phyloP scores from a whole-genome alignment of 2,797 vertebrate species.

The Esox masquinongy region DNA sequence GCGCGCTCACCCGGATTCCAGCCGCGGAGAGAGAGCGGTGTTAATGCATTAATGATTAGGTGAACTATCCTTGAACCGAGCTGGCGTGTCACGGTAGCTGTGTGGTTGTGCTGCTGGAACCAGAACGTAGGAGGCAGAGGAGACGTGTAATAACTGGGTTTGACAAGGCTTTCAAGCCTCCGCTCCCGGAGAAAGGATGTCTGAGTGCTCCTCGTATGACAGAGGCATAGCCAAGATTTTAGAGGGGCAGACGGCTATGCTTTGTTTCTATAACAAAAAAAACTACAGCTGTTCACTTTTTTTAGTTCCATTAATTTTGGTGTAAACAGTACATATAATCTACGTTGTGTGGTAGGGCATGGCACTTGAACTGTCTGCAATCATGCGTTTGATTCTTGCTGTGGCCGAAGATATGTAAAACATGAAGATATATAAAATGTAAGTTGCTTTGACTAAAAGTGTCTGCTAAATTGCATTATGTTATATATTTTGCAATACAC shows the following conservation, averaged over 20 bases:
- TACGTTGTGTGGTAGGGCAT: background rate
- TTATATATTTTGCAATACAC: background rate
- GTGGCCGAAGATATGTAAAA: background rate
- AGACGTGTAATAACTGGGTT: slow-evolving; percentile 59
- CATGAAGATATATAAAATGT: no score
- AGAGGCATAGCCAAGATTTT: slow-evolving; percentile 34
- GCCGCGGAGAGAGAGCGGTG: slow-evolving; percentile 55
- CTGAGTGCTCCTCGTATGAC: slow-evolving; percentile 59
- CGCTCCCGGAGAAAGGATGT: slow-evolving; percentile 58
- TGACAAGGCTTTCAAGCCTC: slow-evolving; percentile 65
- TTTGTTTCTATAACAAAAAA: slow-evolving; percentile 34
- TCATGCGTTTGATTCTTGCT: background rate
- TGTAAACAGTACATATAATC: background rate
- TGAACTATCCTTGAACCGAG: slow-evolving; percentile 73
- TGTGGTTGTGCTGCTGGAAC: slow-evolving; percentile 55
- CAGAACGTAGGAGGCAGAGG: slow-evolving; percentile 64
- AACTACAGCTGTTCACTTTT: slow-evolving; percentile 1
- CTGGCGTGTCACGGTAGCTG: slow-evolving; percentile 44
- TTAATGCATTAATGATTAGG: slow-evolving; percentile 67
- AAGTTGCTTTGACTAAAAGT: no score
- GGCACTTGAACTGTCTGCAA: background rate
- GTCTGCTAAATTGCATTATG: background rate
- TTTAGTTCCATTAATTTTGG: background rate
- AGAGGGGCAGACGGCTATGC: background rate
- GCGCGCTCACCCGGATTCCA: background rate